Percentiles rank a stretch among this genome's conserved stretches.
phyloP scores from a whole-genome alignment of 2,113 vertebrate species.

The Catharus fuscescens region DNA sequence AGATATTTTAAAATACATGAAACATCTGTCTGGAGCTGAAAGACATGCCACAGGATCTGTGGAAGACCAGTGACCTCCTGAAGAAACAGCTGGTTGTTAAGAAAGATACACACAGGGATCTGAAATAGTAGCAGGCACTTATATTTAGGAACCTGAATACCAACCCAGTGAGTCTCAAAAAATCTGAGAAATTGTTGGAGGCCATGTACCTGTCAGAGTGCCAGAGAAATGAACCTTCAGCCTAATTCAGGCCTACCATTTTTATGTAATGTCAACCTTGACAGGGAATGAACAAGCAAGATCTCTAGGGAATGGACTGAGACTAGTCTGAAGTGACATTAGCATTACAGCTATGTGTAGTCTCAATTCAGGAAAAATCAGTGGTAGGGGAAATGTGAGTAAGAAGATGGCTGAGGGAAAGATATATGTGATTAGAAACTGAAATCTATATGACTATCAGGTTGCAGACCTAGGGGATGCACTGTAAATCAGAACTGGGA shows the following conservation, averaged over 20 bases:
- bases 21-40: background rate
- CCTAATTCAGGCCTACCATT: background rate
- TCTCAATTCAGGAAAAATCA: background rate
- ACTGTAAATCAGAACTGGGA: background rate
- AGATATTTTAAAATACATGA: background rate
- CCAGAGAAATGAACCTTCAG: background rate
- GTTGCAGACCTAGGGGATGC: background rate
- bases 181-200: background rate
- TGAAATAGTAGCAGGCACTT: background rate
- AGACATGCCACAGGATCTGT: background rate
- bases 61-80: background rate
- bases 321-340: background rate
- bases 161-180: background rate
- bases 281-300: background rate
- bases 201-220: rapidly evolving
- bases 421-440: background rate
- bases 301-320: background rate
- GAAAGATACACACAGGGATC: background rate
- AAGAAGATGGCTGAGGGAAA: background rate
- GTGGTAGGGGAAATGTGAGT: background rate
- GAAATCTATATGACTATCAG: background rate
- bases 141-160: background rate
- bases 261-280: background rate
- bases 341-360: background rate
- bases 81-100: background rate